phyloP scores from a whole-genome alignment of 2,797 vertebrate genomes.

The Poeciliopsis infans region DNA sequence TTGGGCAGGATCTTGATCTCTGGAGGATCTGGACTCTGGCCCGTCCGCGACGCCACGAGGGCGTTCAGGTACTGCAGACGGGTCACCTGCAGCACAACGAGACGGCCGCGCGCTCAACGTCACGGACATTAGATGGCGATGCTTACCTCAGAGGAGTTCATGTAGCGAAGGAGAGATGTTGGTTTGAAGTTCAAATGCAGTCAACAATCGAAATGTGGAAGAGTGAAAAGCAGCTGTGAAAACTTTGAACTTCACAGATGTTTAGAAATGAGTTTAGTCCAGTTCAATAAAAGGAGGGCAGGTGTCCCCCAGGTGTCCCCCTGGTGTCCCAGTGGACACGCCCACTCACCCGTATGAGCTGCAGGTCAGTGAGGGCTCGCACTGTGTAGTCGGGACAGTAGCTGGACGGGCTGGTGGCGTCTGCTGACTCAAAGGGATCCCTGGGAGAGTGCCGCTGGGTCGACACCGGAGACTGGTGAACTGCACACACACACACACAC shows the following conservation, averaged over 20 bases:
- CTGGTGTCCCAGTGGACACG: background rate
- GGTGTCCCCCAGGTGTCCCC: background rate
- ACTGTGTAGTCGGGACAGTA: conserved; percentile 96
- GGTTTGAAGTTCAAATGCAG: background rate
- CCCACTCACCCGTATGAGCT: conserved; percentile 84
- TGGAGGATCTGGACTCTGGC: conserved; percentile 81
- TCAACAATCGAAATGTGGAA: background rate
- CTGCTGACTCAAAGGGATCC: conserved; percentile 82
- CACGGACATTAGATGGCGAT: background rate
- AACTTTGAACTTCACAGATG: background rate
- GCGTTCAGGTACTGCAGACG: conserved; percentile 91
- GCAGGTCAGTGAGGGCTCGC: conserved; percentile 90
- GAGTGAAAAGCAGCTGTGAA: background rate
- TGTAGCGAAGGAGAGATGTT: background rate
- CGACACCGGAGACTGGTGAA: conserved; percentile 88
- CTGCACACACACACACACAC: conserved; percentile 60
- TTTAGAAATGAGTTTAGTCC: background rate
- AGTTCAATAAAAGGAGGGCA: background rate
- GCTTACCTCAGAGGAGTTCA: background rate
- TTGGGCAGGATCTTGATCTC: conserved; percentile 87
- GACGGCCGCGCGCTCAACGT: background rate
- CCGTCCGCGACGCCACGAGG: conserved; percentile 84
- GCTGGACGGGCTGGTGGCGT: conserved; percentile 79
- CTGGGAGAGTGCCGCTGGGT: conserved; percentile 76
- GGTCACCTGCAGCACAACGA: conserved; percentile 80